Conservation (phyloP, 2,113 vertebrate species). For the Sigmodon hispidus region DNA sequence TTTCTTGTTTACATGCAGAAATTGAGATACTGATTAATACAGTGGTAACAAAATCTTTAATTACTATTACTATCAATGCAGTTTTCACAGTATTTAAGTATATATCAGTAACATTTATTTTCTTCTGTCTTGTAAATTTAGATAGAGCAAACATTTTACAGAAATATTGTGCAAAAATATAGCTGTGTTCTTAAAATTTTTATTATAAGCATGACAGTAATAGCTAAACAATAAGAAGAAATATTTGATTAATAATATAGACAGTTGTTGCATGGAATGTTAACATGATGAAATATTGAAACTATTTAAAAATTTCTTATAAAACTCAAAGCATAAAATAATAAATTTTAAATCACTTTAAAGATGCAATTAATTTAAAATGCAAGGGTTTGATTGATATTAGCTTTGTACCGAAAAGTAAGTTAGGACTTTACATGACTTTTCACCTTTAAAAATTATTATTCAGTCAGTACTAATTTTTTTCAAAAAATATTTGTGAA, state of each 20-base stretch:
- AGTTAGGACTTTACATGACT: background rate
- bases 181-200: background rate
- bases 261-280: background rate
- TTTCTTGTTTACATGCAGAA: background rate
- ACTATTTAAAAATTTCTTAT: conserved; percentile 19
- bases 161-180: conserved; percentile 33
- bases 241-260: background rate
- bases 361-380: conserved; percentile 35
- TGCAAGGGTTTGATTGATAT: background rate
- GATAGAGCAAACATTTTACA: conserved; percentile 17
- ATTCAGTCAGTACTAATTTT: background rate
- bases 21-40: background rate
- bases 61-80: background rate
- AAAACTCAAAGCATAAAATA: conserved; percentile 18
- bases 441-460: background rate
- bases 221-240: conserved; percentile 17
- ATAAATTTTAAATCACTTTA: background rate
- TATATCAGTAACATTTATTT: background rate
- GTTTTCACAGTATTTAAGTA: conserved; percentile 10
- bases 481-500: conserved; percentile 22
- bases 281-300: conserved; percentile 31
- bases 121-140: conserved; percentile 4
- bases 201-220: background rate
- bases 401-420: background rate
- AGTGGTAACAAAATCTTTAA: background rate